A percentile compares a stretch with the other conserved stretches of the same genome.
phyloP scores from a whole-genome alignment of 1,140 invertebrate species.

The Patella vulgata region DNA sequence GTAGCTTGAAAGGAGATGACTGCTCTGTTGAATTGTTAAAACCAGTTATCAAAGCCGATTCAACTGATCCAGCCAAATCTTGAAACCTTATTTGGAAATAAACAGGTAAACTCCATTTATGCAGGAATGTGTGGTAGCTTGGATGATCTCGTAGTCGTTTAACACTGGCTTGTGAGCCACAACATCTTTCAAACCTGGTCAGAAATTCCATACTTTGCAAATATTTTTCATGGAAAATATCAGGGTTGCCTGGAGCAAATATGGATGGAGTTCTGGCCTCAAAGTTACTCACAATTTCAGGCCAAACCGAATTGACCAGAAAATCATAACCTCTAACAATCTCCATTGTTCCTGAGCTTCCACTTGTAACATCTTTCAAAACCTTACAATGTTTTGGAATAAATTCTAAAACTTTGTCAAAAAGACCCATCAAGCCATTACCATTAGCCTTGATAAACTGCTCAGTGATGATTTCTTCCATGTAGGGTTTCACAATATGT shows the following conservation, averaged over 20 bases:
- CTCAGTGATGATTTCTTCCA: constrained; percentile 70
- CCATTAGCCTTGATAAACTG: constrained; percentile 71
- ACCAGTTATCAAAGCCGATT: constrained; percentile 70
- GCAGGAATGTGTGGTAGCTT: constrained; percentile 74
- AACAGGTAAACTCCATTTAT: constrained; percentile 92
- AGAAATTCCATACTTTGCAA: constrained; percentile 83
- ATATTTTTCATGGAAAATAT: constrained; percentile 86
- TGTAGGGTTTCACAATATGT: constrained; percentile 77
- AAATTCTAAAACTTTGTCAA: constrained; percentile 78
- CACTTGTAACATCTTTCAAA: constrained; percentile 61
- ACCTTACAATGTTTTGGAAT: constrained; percentile 70
- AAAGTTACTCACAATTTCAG: constrained; percentile 80
- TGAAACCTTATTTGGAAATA: constrained; percentile 95
- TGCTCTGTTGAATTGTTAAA: constrained; percentile 49
- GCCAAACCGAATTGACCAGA: constrained; percentile 88
- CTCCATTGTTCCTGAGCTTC: constrained; percentile 56
- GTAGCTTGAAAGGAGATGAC: constrained; percentile 42
- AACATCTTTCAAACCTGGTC: constrained; percentile 77
- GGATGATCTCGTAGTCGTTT: constrained; percentile 61
- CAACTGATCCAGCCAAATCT: constrained; percentile 82
- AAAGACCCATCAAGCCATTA: constrained; percentile 80
- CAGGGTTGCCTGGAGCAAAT: constrained; percentile 90
- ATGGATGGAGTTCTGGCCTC: constrained; percentile 82
- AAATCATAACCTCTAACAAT: constrained; percentile 84
- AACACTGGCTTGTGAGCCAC: constrained; percentile 70